Base-by-base conservation (phyloP, 2,797 vertebrate genomes). In the Phaenicophaeus curvirostris region DNA sequence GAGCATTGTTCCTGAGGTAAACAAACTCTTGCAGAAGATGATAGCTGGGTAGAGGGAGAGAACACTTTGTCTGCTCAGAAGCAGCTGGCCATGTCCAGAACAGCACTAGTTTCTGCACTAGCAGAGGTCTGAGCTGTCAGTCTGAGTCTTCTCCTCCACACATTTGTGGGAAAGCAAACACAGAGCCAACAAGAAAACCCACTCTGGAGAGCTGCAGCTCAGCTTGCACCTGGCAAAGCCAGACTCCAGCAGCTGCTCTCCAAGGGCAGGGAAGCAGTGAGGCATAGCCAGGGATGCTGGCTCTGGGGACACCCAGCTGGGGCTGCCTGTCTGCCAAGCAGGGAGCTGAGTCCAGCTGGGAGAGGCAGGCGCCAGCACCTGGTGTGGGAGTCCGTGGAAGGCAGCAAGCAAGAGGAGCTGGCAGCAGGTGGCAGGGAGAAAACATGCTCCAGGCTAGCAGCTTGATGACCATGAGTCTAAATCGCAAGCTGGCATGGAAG, bases 241-340 rank as follows among this genome's bases (percentile, higher is more conserved):
- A 12, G 55, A 35, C 55, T 88, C 68, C 82, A 65, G 62, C 89
- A 93, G 93, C 91, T 87, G 87, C 87, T 91, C 66, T 93, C 73
- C 0, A 0, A 72, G 85, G 62, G 62, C 66, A 63, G 58, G 14
- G 55, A 83, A 68, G 58, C 27, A 74, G 72, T 1, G 0, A 50
- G 72, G 71, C 65, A 57, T 46, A 89, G 84, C 62, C 55, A 80
- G 73, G 65, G 62, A 74, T 66, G 39, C 72, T 92, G 85, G 91
- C 85, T 94, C 39, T 65, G 58, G 69, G 85, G 87, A 58, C 66
- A 63, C 31, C 51, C 94, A 94, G 85, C 87, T 96, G 93, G 80
- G 73, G 66, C 74, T 0, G 12, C 51, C 31, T 37, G 76, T 35
- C 28, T 95, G 94, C 87, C 92, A 93, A 87, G 48, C 12, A 3